These are phyloP conservation scores for Paradoxurus hermaphroditus DNA, from an alignment of 2,113 vertebrate genomes.

Conservation along the genomic window DNA sequence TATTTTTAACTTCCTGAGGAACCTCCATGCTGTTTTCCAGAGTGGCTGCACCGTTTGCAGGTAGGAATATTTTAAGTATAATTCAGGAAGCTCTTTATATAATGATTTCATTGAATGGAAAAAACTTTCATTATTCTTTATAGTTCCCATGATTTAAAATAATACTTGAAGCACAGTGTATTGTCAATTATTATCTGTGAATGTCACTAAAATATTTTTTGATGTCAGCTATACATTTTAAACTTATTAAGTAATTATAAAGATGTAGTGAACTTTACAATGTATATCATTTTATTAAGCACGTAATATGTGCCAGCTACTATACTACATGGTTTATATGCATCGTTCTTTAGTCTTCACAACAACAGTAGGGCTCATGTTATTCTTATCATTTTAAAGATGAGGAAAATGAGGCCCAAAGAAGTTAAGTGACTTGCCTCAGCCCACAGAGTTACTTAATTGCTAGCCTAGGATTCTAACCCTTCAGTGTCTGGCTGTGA, in stretches of 20 bases:
- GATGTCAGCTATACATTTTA: neutral
- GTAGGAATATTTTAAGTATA: neutral
- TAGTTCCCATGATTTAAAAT: neutral
- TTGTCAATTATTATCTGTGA: neutral
- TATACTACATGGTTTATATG: neutral
- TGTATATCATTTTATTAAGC: neutral
- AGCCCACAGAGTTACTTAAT: neutral
- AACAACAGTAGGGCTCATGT: neutral
- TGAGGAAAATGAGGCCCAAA: neutral
- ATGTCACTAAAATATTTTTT: neutral
- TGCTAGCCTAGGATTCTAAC: neutral
- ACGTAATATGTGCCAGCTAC: neutral
- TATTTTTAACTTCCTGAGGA: neutral
- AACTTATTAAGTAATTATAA: constrained; percentile 15
- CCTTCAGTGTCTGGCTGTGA: neutral
- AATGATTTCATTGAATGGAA: neutral
- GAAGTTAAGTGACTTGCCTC: neutral
- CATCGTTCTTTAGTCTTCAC: neutral
- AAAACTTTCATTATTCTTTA: neutral
- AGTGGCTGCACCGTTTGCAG: neutral
- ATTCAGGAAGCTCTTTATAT: neutral
- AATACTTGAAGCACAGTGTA: neutral
- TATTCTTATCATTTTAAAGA: neutral
- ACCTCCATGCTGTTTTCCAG: neutral
- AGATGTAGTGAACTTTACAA: neutral